Evolutionary conservation across 2,797 vertebrate species (phyloP).

Genomic region (Danio jaintianensis): DNA sequence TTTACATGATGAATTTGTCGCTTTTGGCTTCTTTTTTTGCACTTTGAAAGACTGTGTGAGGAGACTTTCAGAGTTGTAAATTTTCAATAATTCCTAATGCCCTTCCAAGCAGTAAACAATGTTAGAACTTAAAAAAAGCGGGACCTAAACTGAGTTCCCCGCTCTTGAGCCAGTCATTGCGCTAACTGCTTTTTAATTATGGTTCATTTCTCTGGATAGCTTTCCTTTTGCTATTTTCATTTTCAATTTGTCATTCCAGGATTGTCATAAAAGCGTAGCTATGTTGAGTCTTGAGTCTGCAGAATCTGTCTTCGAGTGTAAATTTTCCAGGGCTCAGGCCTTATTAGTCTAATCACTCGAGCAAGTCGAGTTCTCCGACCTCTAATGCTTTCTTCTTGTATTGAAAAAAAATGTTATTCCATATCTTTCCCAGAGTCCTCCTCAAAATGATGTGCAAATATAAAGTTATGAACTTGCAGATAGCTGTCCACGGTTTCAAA

Average conservation of each 20-base stretch:
- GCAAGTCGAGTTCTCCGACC: background rate
- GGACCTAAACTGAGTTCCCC: conserved; percentile 13
- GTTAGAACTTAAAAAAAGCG: conserved; percentile 48
- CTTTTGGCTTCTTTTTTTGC: conserved; percentile 70
- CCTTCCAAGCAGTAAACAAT: conserved; percentile 59
- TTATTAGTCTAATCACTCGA: conserved; percentile 21
- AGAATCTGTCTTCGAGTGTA: conserved; percentile 20
- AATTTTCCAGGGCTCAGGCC: conserved; percentile 21
- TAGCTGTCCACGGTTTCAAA: conserved; percentile 4
- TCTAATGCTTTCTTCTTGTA: background rate
- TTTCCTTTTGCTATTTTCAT: conserved; percentile 21
- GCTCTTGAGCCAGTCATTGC: background rate
- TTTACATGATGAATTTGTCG: conserved; percentile 70
- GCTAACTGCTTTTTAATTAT: conserved; percentile 13
- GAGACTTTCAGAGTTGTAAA: conserved; percentile 64
- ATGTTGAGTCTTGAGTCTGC: conserved; percentile 7
- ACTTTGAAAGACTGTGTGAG: conserved; percentile 61
- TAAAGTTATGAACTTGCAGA: conserved; percentile 1
- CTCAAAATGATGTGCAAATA: background rate
- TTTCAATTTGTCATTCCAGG: background rate
- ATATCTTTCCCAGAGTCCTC: background rate
- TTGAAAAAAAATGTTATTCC: conserved; percentile 13
- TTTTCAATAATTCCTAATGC: conserved; percentile 62
- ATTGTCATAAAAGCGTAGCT: conserved; percentile 9
- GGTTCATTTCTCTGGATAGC: background rate